Percentiles rank a stretch among this genome's conserved stretches.
Conservation (phyloP, 2,888 invertebrate genomes). For the Cartodere bifasciata region DNA sequence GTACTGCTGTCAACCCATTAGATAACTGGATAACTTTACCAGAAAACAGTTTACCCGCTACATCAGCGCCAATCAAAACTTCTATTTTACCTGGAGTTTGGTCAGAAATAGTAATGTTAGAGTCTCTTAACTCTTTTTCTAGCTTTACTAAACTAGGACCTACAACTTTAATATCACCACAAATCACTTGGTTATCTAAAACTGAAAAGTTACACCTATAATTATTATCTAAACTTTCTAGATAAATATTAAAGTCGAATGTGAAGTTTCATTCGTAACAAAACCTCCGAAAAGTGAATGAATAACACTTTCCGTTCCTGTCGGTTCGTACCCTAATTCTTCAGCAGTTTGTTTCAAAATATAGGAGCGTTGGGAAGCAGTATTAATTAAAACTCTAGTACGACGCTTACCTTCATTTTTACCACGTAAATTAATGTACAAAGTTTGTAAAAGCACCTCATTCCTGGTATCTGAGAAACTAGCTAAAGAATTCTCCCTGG, state of each 20-base stretch:
- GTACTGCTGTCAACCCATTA: constrained; percentile 16
- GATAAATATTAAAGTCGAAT: too few relatives aligned
- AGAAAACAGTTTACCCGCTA: constrained; percentile 18
- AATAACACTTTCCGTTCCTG: constrained; percentile 3
- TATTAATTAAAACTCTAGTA: constrained; percentile 8
- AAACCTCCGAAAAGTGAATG: constrained; percentile 7
- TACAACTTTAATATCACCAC: constrained; percentile 12
- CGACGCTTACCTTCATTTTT: too few relatives aligned
- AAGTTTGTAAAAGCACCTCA: too few relatives aligned
- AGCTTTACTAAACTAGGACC: constrained; percentile 12
- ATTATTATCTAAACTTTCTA: too few relatives aligned
- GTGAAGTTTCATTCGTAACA: neutral
- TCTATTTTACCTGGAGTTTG: constrained; percentile 11
- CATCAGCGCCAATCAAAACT: constrained; percentile 19
- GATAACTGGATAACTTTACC: constrained; percentile 15
- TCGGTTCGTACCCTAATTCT: neutral
- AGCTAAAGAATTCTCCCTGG: too few relatives aligned
- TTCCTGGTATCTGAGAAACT: too few relatives aligned
- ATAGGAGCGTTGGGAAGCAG: constrained; percentile 6
- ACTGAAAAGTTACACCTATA: constrained; percentile 13
- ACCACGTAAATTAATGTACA: too few relatives aligned
- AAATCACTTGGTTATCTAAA: constrained; percentile 5
- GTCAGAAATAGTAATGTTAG: constrained; percentile 10
- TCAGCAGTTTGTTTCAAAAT: constrained; percentile 5
- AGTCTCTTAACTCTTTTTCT: constrained; percentile 9